Conservation (phyloP, 2,888 invertebrate genomes). For the Drosophila lutescens region DNA sequence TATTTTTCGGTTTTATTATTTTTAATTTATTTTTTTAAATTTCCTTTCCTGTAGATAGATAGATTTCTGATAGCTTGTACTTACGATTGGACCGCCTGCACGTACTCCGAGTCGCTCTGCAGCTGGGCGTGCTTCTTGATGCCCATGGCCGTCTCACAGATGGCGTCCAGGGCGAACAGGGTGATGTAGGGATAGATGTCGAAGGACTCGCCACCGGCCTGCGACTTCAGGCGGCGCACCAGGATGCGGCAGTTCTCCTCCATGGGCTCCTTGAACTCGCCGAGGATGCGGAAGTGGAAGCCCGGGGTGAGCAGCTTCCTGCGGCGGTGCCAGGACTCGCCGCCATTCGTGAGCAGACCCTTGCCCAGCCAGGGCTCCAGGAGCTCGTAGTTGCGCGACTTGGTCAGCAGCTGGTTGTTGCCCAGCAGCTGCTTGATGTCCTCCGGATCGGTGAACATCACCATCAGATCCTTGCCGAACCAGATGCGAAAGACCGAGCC, state of each 20-base stretch:
- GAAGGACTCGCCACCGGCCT: slow-evolving; percentile 84
- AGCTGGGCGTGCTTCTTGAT: slow-evolving; percentile 89
- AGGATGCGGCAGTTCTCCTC: slow-evolving; percentile 88
- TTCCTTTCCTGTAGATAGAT: no score
- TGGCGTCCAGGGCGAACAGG: slow-evolving; percentile 83
- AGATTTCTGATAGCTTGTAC: slow-evolving; percentile 67
- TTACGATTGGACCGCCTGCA: slow-evolving; percentile 89
- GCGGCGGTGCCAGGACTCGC: slow-evolving; percentile 87
- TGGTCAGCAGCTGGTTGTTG: slow-evolving; percentile 75
- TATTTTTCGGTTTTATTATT: no score
- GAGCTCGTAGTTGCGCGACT: slow-evolving; percentile 78
- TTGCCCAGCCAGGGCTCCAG: slow-evolving; percentile 81
- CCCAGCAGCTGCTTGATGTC: slow-evolving; percentile 76
- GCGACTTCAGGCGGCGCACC: slow-evolving; percentile 83
- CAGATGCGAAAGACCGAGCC: slow-evolving; percentile 82
- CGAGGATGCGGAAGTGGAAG: slow-evolving; percentile 91
- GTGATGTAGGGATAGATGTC: slow-evolving; percentile 87
- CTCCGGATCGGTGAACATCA: slow-evolving; percentile 81
- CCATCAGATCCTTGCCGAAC: slow-evolving; percentile 82
- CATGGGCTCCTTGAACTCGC: slow-evolving; percentile 90
- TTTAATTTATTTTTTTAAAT: no score
- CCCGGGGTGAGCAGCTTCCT: slow-evolving; percentile 91
- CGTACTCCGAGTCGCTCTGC: slow-evolving; percentile 88
- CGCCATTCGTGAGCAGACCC: slow-evolving; percentile 81
- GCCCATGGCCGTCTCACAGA: slow-evolving; percentile 92